Conservation (phyloP, 2,797 vertebrate species). For the Acrossocheilus fasciatus region DNA sequence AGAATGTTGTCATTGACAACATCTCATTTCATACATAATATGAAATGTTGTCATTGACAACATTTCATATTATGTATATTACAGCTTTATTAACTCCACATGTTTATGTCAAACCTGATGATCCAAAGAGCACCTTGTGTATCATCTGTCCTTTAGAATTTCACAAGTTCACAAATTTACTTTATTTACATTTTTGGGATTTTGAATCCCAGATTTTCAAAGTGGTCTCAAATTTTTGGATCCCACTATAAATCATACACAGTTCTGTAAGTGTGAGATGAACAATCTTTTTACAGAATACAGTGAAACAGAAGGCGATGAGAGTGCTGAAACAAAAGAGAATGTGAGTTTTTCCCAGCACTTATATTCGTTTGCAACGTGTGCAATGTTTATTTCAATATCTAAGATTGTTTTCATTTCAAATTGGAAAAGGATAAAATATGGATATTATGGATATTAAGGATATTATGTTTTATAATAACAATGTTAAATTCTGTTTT, state of each 20-base stretch:
- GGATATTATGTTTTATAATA: not conserved
- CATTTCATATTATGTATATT: not conserved
- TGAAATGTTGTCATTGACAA: too few species aligned
- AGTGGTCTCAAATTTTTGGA: not conserved
- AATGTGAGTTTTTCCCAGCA: constrained; percentile 86
- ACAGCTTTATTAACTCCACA: too few species aligned
- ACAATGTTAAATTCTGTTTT: not conserved
- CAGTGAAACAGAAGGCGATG: constrained; percentile 98
- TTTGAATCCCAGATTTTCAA: not conserved
- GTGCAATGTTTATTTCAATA: not conserved
- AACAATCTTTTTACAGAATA: constrained; percentile 83
- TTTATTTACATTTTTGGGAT: not conserved
- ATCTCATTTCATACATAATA: too few species aligned
- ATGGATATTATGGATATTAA: too few species aligned
- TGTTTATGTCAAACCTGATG: not conserved
- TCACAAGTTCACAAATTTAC: not conserved
- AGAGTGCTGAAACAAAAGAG: constrained; percentile 97
- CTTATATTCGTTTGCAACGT: not conserved
- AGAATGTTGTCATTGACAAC: too few species aligned
- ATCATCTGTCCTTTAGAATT: not conserved
- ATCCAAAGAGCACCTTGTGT: not conserved
- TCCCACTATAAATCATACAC: not conserved
- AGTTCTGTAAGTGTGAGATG: not conserved
- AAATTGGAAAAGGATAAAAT: not conserved
- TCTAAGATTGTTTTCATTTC: not conserved